These are phyloP conservation scores for Eudemis profundana DNA, from an alignment of 2,888 invertebrate species.

Conservation along the genomic window DNA sequence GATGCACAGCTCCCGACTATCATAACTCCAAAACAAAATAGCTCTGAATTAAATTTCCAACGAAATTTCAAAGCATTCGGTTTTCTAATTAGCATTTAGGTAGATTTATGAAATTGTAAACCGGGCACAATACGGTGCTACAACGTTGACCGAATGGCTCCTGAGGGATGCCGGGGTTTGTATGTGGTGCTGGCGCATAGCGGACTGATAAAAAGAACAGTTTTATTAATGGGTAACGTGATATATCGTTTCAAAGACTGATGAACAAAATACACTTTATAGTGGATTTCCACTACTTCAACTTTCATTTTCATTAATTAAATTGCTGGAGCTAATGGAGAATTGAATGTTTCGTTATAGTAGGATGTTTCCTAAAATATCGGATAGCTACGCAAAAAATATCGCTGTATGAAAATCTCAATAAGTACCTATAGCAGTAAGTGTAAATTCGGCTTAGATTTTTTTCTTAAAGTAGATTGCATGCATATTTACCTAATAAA, in stretches of 20 bases:
- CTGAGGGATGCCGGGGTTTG: slow-evolving; percentile 47
- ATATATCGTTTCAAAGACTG: not conserved
- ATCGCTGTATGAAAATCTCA: too few relatives aligned
- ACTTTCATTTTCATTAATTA: too few relatives aligned
- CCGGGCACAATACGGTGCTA: slow-evolving; percentile 49
- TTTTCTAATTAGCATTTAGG: slow-evolving; percentile 57
- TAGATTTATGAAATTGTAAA: slow-evolving; percentile 56
- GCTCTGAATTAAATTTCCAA: slow-evolving; percentile 44
- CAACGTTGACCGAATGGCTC: slow-evolving; percentile 52
- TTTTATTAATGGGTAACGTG: not conserved
- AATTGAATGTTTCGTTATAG: too few relatives aligned
- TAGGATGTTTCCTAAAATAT: too few relatives aligned
- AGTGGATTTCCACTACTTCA: not conserved
- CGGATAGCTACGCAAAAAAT: too few relatives aligned
- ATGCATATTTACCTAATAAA: too few relatives aligned
- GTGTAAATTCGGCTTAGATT: too few relatives aligned
- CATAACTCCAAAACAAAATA: slow-evolving; percentile 48
- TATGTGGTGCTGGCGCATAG: slow-evolving; percentile 18
- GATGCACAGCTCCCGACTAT: slow-evolving; percentile 32
- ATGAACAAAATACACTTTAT: too few relatives aligned
- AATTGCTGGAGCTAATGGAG: too few relatives aligned
- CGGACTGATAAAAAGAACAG: not conserved
- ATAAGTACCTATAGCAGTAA: too few relatives aligned
- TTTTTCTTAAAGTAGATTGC: too few relatives aligned
- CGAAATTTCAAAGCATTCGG: slow-evolving; percentile 50